Percentiles rank a stretch among this genome's conserved stretches.
These are phyloP conservation scores for Homalodisca vitripennis DNA, from an alignment of 1,140 invertebrate genomes.

Conservation along the genomic window DNA sequence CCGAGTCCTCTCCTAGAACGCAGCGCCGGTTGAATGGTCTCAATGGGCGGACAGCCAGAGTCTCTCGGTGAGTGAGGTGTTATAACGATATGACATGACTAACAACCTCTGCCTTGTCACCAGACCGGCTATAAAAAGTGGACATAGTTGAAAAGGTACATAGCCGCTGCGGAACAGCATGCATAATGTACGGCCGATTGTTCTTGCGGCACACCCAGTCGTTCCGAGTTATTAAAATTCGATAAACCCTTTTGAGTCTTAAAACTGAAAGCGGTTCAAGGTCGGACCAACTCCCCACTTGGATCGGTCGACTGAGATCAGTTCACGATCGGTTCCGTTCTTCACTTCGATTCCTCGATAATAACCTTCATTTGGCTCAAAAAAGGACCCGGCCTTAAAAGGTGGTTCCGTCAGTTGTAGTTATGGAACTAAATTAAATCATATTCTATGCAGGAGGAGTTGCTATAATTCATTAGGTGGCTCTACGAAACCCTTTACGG, in stretches of 20 bases:
- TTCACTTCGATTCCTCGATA: no score
- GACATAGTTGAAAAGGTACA: slow-evolving; percentile 27
- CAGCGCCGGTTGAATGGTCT: no score
- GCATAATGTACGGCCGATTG: slow-evolving; percentile 24
- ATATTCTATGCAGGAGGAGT: no score
- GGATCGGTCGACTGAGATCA: not conserved
- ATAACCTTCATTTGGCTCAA: no score
- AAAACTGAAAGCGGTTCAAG: slow-evolving; percentile 24
- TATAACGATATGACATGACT: slow-evolving; percentile 12
- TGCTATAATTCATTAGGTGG: no score
- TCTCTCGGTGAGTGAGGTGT: not conserved
- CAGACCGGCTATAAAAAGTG: slow-evolving; percentile 21
- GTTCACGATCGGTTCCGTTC: no score
- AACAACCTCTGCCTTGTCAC: not conserved
- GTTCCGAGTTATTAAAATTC: slow-evolving; percentile 23
- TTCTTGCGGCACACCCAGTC: slow-evolving; percentile 20
- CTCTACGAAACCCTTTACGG: no score
- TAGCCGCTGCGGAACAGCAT: slow-evolving; percentile 13
- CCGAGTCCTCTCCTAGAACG: no score
- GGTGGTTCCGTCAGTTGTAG: no score
- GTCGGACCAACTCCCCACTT: slow-evolving; percentile 1
- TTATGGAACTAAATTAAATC: no score
- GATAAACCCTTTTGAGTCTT: slow-evolving; percentile 22
- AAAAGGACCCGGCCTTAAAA: no score
- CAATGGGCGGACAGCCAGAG: no score